These are phyloP conservation scores for Euwallacea fornicatus DNA, from an alignment of 1,140 invertebrate species.

Conservation along the genomic window DNA sequence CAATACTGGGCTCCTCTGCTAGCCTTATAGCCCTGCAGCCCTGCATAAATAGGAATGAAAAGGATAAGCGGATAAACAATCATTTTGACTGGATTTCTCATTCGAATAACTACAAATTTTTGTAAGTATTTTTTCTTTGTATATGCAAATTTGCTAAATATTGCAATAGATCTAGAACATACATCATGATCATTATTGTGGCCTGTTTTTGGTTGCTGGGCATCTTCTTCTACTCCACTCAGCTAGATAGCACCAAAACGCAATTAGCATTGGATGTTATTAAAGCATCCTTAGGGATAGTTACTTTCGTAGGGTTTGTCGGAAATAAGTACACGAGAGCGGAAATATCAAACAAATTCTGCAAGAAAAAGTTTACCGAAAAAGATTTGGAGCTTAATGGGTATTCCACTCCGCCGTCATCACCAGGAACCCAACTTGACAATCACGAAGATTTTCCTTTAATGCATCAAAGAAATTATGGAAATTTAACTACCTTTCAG, in stretches of 20 bases:
- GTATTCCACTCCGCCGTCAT: not conserved
- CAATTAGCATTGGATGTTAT: slow-evolving; percentile 29
- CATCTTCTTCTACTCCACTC: not conserved
- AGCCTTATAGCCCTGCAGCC: slow-evolving; percentile 9
- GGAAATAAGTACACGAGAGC: slow-evolving; percentile 14
- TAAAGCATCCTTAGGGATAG: slow-evolving; percentile 24
- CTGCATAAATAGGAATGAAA: slow-evolving; percentile 18
- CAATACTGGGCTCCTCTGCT: slow-evolving; percentile 8
- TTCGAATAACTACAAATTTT: slow-evolving; percentile 18
- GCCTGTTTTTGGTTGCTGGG: slow-evolving; percentile 21
- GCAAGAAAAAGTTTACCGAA: slow-evolving; percentile 1
- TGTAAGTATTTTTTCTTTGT: slow-evolving; percentile 2
- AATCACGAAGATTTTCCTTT: not conserved
- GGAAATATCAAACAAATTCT: slow-evolving; percentile 14
- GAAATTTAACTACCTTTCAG: no score
- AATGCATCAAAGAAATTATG: no score
- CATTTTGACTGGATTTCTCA: slow-evolving; percentile 10
- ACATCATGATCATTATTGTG: slow-evolving; percentile 20
- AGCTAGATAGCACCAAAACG: slow-evolving; percentile 15
- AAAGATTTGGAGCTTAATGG: slow-evolving; percentile 2
- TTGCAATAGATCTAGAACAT: slow-evolving; percentile 26
- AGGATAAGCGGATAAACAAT: not conserved
- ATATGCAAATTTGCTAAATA: not conserved
- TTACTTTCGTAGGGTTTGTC: slow-evolving; percentile 18
- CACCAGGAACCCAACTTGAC: not conserved